Base-by-base conservation (phyloP, 2,888 invertebrate genomes). In the Fragum whitleyi region DNA sequence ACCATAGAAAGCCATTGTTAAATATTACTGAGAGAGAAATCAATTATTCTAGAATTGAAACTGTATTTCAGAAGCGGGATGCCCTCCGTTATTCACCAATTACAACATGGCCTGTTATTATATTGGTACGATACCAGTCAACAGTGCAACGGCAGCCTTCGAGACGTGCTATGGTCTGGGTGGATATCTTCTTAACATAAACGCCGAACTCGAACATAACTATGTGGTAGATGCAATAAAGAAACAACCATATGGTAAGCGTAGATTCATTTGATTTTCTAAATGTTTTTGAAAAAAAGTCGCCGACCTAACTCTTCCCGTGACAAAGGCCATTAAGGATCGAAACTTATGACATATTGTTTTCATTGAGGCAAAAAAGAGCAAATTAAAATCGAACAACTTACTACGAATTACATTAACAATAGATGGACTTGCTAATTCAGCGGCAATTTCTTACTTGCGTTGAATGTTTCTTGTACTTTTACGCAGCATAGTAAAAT, bases 151-250 rank as follows among this genome's bases (percentile, higher is more conserved):
- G 16, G 65, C 70, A 2, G 78, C 82, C 2, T 73, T 75, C 28
- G n/a, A 36, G 26, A 51, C 61, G 2, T 82, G 82, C 26, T 55
- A 47, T 39, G 65, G 53, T 32, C 51, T 73, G 1, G 82, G 82
- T 23, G 82, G 82, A 7, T 79, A 82, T 62, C 65, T 79, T 11
- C 29, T 78, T 19, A 82, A 82, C 39, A 70, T 82, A 6, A 59
- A 79, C 21, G 69, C 78, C 19, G 59, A 73, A 32, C 32, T 57
- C 3, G 82, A 82, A 29, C 28, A 79, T 26, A 23, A 51, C 9
- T 57, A 47, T 19, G 51, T 57, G 1, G 28, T 70, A 9, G 62
- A 77, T n/a, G 77, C 28, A 26, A 53, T 81, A n/a, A 36, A 55
- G 28, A 39, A 69, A 36, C 80, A 80, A 61, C n/a, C 59, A 28